Evolutionary conservation across 1,140 invertebrate genomes (phyloP).

Genomic region (Cheumatopsyche charites): DNA sequence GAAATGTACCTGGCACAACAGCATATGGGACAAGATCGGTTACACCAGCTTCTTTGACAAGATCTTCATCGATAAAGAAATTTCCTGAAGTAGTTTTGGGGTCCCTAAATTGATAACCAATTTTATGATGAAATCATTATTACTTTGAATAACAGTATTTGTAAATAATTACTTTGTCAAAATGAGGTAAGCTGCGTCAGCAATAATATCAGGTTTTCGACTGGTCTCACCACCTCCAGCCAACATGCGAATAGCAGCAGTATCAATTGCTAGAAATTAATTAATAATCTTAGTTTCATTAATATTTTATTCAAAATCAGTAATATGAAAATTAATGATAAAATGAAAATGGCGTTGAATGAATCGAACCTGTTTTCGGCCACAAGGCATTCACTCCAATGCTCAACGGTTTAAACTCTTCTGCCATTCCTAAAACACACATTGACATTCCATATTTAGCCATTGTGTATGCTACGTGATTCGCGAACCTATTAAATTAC

Average conservation of each 20-base stretch:
- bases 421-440: conserved; percentile 96
- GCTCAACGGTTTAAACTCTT: conserved; percentile 82
- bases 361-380: conserved; percentile 95
- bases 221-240: conserved; percentile 71
- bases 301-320: not conserved
- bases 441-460: conserved; percentile 99
- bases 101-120: conserved; percentile 59
- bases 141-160: not conserved
- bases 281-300: not conserved
- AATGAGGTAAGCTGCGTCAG: conserved; percentile 93
- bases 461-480: conserved; percentile 97
- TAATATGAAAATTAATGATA: not conserved
- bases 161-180: conserved; percentile 65
- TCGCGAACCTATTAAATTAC: conserved; percentile 69
- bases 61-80: conserved; percentile 93
- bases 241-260: conserved; percentile 97
- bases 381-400: conserved; percentile 97
- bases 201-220: conserved; percentile 91
- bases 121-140: not conserved
- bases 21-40: conserved; percentile 88
- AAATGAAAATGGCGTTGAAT: not conserved
- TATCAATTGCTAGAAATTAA: conserved; percentile 78
- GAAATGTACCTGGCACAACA: conserved; percentile 70
- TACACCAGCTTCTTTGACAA: conserved; percentile 80
- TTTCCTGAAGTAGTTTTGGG: conserved; percentile 83